Evolutionary conservation across 1,140 invertebrate genomes (phyloP).

Genomic region (Bombus cullumanus): DNA sequence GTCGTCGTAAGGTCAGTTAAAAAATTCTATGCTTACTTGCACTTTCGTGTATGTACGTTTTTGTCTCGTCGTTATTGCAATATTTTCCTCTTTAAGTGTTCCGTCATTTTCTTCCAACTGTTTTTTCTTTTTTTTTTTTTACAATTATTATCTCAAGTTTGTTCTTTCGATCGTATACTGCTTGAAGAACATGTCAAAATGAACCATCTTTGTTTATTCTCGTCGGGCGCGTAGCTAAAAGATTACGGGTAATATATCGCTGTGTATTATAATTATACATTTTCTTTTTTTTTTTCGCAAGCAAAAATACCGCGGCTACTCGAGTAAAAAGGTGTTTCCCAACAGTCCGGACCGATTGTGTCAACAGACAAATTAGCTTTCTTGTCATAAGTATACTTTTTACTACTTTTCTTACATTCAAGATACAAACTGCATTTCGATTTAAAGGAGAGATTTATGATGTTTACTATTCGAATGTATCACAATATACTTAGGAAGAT

Average conservation of each 20-base stretch:
- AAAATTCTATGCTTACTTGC: background rate
- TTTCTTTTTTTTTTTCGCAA: background rate
- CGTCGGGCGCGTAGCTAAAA: conserved; percentile 4
- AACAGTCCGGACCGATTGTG: background rate
- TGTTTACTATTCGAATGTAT: background rate
- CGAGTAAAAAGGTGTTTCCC: conserved; percentile 2
- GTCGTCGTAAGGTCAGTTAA: conserved; percentile 74
- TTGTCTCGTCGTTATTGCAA: background rate
- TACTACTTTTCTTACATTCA: background rate
- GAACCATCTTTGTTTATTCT: conserved; percentile 20
- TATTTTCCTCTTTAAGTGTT: background rate
- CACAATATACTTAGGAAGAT: background rate
- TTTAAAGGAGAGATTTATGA: background rate
- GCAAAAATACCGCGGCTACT: background rate
- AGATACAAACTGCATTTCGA: background rate
- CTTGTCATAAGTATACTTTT: too few species aligned
- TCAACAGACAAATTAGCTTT: background rate
- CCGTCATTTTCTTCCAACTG: background rate
- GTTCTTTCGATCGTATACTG: background rate
- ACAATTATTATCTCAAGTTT: background rate
- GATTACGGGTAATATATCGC: conserved; percentile 28
- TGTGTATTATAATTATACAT: conserved; percentile 24
- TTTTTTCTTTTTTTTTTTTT: too few species aligned
- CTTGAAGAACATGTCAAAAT: conserved; percentile 30
- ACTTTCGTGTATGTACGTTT: background rate